phyloP scores from a whole-genome alignment of 2,113 vertebrate species.

The Etia nguti region DNA sequence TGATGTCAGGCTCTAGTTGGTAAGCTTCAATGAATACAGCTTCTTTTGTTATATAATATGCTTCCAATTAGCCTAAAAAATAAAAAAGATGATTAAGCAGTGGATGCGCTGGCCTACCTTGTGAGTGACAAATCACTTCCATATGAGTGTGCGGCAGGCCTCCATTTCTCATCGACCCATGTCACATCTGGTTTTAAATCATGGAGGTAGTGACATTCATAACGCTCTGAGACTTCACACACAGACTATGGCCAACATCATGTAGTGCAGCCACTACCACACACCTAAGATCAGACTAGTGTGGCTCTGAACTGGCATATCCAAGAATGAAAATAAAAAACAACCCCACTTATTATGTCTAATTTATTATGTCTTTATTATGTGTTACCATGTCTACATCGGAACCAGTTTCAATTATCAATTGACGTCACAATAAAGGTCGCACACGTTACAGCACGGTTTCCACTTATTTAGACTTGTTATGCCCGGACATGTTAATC shows the following conservation, averaged over 20 bases:
- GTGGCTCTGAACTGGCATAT: not conserved
- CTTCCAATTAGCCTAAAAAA: not conserved
- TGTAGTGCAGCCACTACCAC: not conserved
- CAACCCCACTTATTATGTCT: not conserved
- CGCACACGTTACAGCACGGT: not conserved
- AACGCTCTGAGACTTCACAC: not conserved
- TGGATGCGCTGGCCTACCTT: not conserved
- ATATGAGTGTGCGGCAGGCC: not conserved
- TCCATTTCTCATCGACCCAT: not conserved
- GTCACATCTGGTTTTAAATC: not conserved
- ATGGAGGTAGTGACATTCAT: not conserved
- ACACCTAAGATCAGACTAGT: not conserved
- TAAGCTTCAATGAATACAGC: not conserved
- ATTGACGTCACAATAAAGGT: too few species aligned
- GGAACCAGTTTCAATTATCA: not conserved
- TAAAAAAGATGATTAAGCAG: not conserved
- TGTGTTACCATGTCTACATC: not conserved
- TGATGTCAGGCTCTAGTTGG: not conserved
- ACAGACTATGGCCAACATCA: not conserved
- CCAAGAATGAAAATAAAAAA: not conserved
- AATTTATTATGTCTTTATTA: not conserved
- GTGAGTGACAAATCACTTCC: not conserved
- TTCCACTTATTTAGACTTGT: not conserved
- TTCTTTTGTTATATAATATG: not conserved
- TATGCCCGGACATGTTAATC: not conserved